A percentile compares a stretch with the other conserved stretches of the same genome.
Conservation (phyloP, 2,113 vertebrate genomes). For the Melanostigma gelatinosum region DNA sequence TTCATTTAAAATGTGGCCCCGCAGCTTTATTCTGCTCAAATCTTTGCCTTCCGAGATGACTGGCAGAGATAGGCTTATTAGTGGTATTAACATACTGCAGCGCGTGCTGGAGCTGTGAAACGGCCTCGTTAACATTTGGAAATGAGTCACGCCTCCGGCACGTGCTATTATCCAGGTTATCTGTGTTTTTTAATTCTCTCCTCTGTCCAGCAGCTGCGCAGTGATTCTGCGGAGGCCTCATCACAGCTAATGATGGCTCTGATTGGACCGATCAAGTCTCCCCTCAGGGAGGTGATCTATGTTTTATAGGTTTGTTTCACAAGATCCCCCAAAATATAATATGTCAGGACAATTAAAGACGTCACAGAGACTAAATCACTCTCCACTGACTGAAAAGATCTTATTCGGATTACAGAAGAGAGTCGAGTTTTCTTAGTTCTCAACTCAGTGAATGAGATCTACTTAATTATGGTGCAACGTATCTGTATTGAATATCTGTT, state of each 20-base stretch:
- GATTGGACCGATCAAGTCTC: slow-evolving; percentile 59
- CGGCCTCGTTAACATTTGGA: slow-evolving; percentile 80
- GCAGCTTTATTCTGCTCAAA: slow-evolving; percentile 61
- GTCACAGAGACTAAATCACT: slow-evolving; percentile 31
- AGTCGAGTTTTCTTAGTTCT: slow-evolving; percentile 15
- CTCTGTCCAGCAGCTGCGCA: slow-evolving; percentile 66
- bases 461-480: background rate
- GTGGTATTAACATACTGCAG: slow-evolving; percentile 72
- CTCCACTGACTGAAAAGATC: background rate
- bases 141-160: slow-evolving; percentile 75
- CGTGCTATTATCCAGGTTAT: slow-evolving; percentile 73
- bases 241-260: slow-evolving; percentile 71
- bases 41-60: slow-evolving; percentile 70
- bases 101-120: slow-evolving; percentile 56
- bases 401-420: background rate
- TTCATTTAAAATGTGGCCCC: slow-evolving; percentile 70
- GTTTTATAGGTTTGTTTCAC: slow-evolving; percentile 54
- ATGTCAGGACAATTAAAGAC: slow-evolving; percentile 45
- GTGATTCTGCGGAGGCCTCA: slow-evolving; percentile 56
- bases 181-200: slow-evolving; percentile 28
- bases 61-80: slow-evolving; percentile 78
- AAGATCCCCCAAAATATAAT: slow-evolving; percentile 32
- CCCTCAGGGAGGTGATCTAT: slow-evolving; percentile 23
- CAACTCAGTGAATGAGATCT: slow-evolving; percentile 3
- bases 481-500: slow-evolving; percentile 3